A percentile compares a stretch with the other conserved stretches of the same genome.
phyloP scores from a whole-genome alignment of 2,113 vertebrate genomes.

The human (Homo sapiens) region DNA sequence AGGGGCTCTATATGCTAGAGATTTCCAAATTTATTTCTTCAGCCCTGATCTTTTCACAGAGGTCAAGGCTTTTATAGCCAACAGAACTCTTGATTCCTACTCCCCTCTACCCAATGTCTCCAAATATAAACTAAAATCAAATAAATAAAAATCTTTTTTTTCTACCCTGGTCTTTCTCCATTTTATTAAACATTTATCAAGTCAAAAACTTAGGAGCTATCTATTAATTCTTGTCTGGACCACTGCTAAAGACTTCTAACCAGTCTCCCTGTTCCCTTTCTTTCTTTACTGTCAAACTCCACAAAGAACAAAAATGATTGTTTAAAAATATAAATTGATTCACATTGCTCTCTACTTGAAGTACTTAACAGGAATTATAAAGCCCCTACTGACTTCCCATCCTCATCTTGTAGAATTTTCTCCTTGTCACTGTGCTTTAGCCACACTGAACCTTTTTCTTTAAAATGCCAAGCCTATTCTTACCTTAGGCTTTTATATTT shows the following conservation, averaged over 20 bases:
- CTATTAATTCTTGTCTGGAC: not conserved
- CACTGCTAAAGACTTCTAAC: not conserved
- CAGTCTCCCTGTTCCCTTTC: not conserved
- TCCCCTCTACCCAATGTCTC: not conserved
- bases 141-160: not conserved
- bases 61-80: not conserved
- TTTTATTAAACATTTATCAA: slow-evolving; percentile 31
- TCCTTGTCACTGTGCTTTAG: not conserved
- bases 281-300: not conserved
- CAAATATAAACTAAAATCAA: slow-evolving; percentile 13
- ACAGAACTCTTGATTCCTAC: not conserved
- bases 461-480: not conserved
- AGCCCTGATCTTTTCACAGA: not conserved
- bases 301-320: not conserved
- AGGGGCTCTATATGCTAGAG: not conserved
- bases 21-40: not conserved
- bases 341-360: not conserved
- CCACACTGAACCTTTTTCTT: not conserved
- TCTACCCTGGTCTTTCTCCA: not conserved
- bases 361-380: not conserved
- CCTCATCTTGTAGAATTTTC: not conserved
- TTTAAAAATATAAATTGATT: not conserved
- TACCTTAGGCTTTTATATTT: not conserved
- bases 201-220: not conserved
- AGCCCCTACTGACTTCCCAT: not conserved